These are phyloP conservation scores for Tipula confusa DNA, from an alignment of 2,888 invertebrate genomes.

Conservation along the genomic window DNA sequence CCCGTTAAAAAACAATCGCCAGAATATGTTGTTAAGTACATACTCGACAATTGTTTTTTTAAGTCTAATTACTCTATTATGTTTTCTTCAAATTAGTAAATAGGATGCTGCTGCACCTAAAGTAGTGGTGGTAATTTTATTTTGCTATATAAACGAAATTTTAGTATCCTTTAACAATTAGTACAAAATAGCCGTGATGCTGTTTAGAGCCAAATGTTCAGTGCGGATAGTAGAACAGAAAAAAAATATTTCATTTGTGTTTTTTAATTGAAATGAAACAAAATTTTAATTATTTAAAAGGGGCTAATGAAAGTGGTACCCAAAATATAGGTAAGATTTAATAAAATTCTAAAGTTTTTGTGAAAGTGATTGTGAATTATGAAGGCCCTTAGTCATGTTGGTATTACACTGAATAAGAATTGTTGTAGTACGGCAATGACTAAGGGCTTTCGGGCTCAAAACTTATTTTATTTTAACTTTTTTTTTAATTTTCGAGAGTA, in stretches of 20 bases:
- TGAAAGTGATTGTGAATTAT: not conserved
- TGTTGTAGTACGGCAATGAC: slow-evolving; percentile 12
- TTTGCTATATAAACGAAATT: not conserved
- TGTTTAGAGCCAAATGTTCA: not conserved
- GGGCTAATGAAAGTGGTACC: not conserved
- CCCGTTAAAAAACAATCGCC: not conserved
- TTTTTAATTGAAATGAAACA: not conserved
- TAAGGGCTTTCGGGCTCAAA: not conserved
- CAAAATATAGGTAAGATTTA: not conserved
- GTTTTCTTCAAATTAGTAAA: not conserved
- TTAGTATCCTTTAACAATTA: not conserved
- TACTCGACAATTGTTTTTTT: not conserved
- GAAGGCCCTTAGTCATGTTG: not conserved
- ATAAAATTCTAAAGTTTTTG: not conserved
- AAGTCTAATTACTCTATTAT: not conserved
- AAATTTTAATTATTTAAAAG: not conserved
- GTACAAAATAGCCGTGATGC: not conserved
- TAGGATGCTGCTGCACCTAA: not conserved
- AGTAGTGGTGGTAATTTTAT: not conserved
- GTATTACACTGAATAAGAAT: not conserved
- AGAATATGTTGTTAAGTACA: not conserved
- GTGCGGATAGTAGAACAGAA: not conserved
- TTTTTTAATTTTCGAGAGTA: not conserved
- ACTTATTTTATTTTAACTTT: not conserved
- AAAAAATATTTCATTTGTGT: not conserved